Evolutionary conservation across 2,113 vertebrate genomes (phyloP).

Genomic region (Cavia aperea): DNA sequence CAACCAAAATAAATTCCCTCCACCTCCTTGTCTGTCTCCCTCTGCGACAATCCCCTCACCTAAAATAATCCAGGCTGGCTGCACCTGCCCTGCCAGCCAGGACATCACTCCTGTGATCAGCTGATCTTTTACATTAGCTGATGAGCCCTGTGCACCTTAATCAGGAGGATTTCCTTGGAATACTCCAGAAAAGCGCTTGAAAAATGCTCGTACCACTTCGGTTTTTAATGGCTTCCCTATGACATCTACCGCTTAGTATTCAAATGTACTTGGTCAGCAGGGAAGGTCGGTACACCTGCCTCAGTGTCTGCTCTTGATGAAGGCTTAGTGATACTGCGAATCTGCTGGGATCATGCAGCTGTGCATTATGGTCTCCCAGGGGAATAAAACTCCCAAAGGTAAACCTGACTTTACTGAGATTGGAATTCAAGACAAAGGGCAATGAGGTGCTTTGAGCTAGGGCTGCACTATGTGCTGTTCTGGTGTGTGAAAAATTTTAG

Average conservation of each 20-base stretch:
- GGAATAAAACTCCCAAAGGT: not conserved
- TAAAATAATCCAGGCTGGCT: not conserved
- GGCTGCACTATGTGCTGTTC: not conserved
- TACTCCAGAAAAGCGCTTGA: not conserved
- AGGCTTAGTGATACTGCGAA: not conserved
- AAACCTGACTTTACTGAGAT: not conserved
- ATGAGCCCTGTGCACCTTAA: not conserved
- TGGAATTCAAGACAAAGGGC: not conserved
- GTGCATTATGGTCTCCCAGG: not conserved
- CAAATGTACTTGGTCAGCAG: not conserved
- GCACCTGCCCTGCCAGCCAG: not conserved
- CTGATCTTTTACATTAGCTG: accelerated
- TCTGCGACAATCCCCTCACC: not conserved
- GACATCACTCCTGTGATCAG: accelerated
- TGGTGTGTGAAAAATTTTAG: not conserved
- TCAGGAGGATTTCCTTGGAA: not conserved
- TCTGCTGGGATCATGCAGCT: accelerated
- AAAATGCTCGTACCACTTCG: not conserved
- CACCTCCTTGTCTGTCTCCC: not conserved
- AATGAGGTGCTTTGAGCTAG: not conserved
- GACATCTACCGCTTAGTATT: not conserved
- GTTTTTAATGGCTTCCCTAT: not conserved
- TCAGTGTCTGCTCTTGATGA: accelerated
- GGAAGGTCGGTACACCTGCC: accelerated
- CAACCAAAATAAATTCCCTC: slow-evolving; percentile 45